A percentile compares a stretch with the other conserved stretches of the same genome.
These are phyloP conservation scores for Lynx canadensis DNA, from an alignment of 2,113 vertebrate genomes.

Conservation along the genomic window DNA sequence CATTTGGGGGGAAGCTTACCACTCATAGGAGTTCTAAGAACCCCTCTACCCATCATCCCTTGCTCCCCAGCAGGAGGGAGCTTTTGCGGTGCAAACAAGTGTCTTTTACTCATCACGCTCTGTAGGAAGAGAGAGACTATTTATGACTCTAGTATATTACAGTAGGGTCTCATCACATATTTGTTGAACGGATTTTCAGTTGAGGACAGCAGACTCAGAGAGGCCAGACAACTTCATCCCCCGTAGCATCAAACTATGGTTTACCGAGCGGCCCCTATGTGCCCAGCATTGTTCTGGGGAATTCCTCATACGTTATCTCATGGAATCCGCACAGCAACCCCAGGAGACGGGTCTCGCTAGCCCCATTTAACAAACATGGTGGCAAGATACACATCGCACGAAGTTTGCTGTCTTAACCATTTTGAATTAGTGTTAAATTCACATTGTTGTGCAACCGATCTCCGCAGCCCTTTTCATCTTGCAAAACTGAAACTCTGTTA, in stretches of 20 bases:
- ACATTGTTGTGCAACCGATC: no score
- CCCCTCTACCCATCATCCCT: background rate
- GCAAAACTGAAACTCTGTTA: background rate
- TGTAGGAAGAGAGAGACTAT: background rate
- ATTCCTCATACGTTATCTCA: background rate
- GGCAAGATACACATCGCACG: background rate
- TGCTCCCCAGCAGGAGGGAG: background rate
- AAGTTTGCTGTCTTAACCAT: background rate
- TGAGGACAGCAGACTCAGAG: background rate
- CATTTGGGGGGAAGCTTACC: background rate
- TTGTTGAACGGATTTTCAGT: background rate
- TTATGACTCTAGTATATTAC: background rate
- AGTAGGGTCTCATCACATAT: background rate
- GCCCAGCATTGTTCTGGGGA: background rate
- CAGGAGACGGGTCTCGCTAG: background rate
- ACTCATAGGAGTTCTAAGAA: background rate
- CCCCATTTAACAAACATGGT: background rate
- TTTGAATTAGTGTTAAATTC: background rate
- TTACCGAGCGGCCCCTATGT: background rate
- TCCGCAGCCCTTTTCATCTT: background rate
- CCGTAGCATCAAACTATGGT: background rate
- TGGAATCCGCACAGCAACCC: background rate
- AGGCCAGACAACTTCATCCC: background rate
- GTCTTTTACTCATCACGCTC: background rate
- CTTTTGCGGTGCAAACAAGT: background rate